phyloP scores from a whole-genome alignment of 2,888 invertebrate genomes.

The Crioceris asparagi region DNA sequence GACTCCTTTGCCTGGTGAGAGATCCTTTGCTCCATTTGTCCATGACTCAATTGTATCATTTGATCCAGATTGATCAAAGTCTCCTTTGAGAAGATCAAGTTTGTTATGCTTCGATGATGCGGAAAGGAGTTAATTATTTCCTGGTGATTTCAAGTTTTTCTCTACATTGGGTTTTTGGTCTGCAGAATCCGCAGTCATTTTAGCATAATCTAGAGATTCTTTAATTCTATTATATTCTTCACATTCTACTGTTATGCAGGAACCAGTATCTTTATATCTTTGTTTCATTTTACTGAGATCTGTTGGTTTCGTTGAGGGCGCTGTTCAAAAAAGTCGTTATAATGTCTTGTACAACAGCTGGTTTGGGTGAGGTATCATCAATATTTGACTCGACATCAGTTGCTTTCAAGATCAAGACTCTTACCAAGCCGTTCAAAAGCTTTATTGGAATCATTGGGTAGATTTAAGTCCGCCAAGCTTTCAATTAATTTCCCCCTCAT shows the following conservation, averaged over 20 bases:
- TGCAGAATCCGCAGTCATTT: constrained; percentile 29
- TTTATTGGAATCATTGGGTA: constrained; percentile 32
- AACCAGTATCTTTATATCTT: constrained; percentile 56
- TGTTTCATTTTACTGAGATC: constrained; percentile 42
- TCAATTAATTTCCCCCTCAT: constrained; percentile 43
- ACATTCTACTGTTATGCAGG: constrained; percentile 57
- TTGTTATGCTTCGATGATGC: constrained; percentile 42
- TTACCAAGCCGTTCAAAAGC: constrained; percentile 35
- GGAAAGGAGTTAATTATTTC: constrained; percentile 27
- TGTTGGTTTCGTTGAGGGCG: constrained; percentile 32
- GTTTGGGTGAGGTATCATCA: constrained; percentile 31
- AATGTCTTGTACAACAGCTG: constrained; percentile 23
- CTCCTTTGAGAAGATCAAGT: constrained; percentile 50
- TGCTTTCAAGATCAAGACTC: constrained; percentile 34
- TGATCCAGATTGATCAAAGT: constrained; percentile 65
- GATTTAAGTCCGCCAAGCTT: constrained; percentile 58
- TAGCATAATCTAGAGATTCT: constrained; percentile 48
- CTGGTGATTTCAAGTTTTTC: constrained; percentile 12
- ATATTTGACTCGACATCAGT: constrained; percentile 20
- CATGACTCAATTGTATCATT: constrained; percentile 66
- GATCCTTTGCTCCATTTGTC: constrained; percentile 68
- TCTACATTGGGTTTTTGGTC: constrained; percentile 24
- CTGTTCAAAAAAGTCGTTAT: constrained; percentile 37
- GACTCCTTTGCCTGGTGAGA: constrained; percentile 47
- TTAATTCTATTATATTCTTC: constrained; percentile 56